These are phyloP conservation scores for Botia kubotai DNA, from an alignment of 2,797 vertebrate species.

Conservation along the genomic window DNA sequence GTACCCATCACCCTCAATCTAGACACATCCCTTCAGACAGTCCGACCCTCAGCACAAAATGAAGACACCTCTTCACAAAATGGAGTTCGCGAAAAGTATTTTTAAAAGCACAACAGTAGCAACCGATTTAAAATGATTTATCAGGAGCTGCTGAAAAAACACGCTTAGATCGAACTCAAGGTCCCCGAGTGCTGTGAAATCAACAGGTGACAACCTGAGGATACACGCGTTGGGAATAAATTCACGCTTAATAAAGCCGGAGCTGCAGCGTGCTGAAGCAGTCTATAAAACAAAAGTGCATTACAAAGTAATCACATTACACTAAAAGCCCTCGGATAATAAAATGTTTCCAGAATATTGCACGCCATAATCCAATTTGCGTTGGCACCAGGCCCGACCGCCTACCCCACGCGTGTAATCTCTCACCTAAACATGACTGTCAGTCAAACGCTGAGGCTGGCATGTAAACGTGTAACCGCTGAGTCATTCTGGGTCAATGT, in stretches of 20 bases:
- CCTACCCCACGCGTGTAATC: conserved; percentile 67
- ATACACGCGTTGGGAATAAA: conserved; percentile 69
- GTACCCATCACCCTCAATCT: conserved; percentile 28
- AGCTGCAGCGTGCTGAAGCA: conserved; percentile 68
- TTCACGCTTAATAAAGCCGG: conserved; percentile 75
- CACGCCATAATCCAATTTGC: conserved; percentile 75
- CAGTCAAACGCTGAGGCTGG: conserved; percentile 56
- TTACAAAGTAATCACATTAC: conserved; percentile 78
- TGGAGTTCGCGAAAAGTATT: conserved; percentile 4
- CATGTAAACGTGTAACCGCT: conserved; percentile 35
- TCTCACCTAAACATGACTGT: conserved; percentile 59
- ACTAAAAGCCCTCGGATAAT: conserved; percentile 74
- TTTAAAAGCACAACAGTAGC: conserved; percentile 14
- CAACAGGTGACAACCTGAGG: conserved; percentile 58
- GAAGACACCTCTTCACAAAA: neutral
- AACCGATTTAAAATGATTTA: neutral
- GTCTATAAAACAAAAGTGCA: conserved; percentile 72
- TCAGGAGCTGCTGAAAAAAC: conserved; percentile 10
- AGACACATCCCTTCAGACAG: conserved; percentile 29
- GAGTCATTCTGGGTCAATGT: conserved; percentile 50
- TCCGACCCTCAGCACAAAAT: conserved; percentile 13
- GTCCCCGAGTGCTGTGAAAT: conserved; percentile 20
- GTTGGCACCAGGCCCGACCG: conserved; percentile 71
- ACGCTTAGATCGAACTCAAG: neutral
- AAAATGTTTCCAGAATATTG: conserved; percentile 73